Percentiles rank a stretch among this genome's conserved stretches.
Conservation (phyloP, 2,113 vertebrate species). For the Bungarus multicinctus region DNA sequence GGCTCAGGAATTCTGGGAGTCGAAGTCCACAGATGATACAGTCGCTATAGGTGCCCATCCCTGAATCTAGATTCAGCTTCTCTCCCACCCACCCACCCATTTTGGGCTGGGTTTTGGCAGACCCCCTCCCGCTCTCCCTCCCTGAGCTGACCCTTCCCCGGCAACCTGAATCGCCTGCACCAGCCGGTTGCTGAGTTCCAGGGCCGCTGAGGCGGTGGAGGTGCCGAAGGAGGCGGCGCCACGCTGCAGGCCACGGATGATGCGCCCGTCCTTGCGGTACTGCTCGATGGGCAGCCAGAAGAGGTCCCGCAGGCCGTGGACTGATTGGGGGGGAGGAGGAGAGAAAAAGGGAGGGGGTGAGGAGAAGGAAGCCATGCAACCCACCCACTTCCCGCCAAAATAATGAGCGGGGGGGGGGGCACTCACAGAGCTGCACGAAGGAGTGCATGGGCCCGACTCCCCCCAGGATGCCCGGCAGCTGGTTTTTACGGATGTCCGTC, state of each 20-base stretch:
- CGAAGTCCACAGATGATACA: no score
- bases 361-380: neutral
- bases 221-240: slow-evolving; percentile 90
- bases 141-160: no score
- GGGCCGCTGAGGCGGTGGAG: slow-evolving; percentile 85
- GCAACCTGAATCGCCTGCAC: slow-evolving; percentile 90
- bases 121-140: neutral
- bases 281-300: slow-evolving; percentile 94
- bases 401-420: neutral
- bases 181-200: slow-evolving; percentile 90
- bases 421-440: slow-evolving; percentile 90
- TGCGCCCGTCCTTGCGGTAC: slow-evolving; percentile 88
- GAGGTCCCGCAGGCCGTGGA: slow-evolving; percentile 88
- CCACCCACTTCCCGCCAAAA: neutral
- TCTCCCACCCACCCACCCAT: neutral
- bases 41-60: neutral
- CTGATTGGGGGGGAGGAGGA: slow-evolving; percentile 46
- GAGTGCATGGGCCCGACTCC: slow-evolving; percentile 93
- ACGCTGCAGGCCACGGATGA: slow-evolving; percentile 88
- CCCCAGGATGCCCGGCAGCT: slow-evolving; percentile 87
- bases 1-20: no score
- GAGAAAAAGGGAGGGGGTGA: no score
- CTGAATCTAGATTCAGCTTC: neutral
- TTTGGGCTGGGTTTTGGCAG: neutral
- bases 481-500: slow-evolving; percentile 89